Evolutionary conservation across 1,140 invertebrate species (phyloP).

Genomic region (Saccostrea echinata): DNA sequence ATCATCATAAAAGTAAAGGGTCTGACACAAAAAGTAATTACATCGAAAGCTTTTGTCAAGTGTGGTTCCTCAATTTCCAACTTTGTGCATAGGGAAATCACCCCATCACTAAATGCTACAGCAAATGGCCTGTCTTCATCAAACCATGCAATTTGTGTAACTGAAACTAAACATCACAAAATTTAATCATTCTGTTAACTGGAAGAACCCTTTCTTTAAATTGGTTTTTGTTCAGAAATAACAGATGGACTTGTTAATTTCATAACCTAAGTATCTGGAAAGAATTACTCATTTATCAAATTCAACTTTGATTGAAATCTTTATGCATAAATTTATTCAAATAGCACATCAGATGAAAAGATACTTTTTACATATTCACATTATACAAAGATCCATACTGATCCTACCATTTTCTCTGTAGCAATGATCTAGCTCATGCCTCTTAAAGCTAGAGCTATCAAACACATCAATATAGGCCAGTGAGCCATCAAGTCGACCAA

Average conservation of each 20-base stretch:
- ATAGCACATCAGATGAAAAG: too few species aligned
- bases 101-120: constrained; percentile 83
- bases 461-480: constrained; percentile 78
- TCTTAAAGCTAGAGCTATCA: constrained; percentile 70
- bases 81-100: constrained; percentile 81
- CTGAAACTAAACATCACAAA: constrained; percentile 79
- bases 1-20: not conserved
- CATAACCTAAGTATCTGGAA: too few species aligned
- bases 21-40: constrained; percentile 56
- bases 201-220: too few species aligned
- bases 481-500: constrained; percentile 83
- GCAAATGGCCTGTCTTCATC: constrained; percentile 83
- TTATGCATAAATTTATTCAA: too few species aligned
- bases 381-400: not conserved
- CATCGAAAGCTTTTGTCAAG: constrained; percentile 81
- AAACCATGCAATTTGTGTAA: constrained; percentile 83
- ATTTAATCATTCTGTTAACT: too few species aligned
- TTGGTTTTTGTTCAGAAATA: too few species aligned
- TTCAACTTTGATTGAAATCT: too few species aligned
- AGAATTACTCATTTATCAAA: too few species aligned
- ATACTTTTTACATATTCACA: too few species aligned
- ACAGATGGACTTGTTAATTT: too few species aligned
- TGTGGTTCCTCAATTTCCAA: constrained; percentile 77
- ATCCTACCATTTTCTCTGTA: constrained; percentile 78
- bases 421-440: constrained; percentile 80